Evolutionary conservation across 2,888 invertebrate genomes (phyloP), one percentile per base, ranked within the genome.

Genomic region (Hypsopygia costalis): DNA sequence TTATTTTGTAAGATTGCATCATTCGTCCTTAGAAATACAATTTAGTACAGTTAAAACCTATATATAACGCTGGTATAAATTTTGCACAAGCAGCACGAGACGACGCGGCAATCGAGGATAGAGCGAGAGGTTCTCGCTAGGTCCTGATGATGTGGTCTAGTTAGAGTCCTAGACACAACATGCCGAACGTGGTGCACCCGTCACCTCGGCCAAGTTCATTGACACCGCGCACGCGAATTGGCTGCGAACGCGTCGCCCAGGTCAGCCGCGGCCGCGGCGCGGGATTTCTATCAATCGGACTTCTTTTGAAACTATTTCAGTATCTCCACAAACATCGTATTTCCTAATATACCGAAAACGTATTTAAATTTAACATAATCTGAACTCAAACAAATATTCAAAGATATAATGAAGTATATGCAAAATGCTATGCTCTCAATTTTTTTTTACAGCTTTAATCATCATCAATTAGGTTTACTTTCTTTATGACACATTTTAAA

Each of bases 181-280:
- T 25, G 25, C 25, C 2, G 25, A 16, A 25, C 25, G 25, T 25
- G 36, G 25, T 22, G 30, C 36, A 11, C 30, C 11, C 36, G 36
- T 22, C 36, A 36, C 35, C 34, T 34, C 25, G 36, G 47, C 40
- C 46, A 56, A 60, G 71, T 64, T 70, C 70, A 67, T 58, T 67
- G 69, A 68, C 69, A 58, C 46, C 31, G 36, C 42, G 30, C 36
- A 22, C 36, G 36, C 36, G 21, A 30, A 30, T 30, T 37, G 31
- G 49, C 47, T 54, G 52, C 47, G 41, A 49, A 53, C 52, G 54
- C 47, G 41, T n/a, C n/a, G n/a, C n/a, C n/a, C n/a, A n/a, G n/a
- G 49, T 53, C 52, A 52, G 32, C 34, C 34, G 22, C 40, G 29
- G 22, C 28, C 5, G 5, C 25, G 3, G 6, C 25, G 25, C 2